Percentiles rank a stretch among this genome's conserved stretches.
phyloP scores from a whole-genome alignment of 2,888 invertebrate species.

The Elgonia sp. region DNA sequence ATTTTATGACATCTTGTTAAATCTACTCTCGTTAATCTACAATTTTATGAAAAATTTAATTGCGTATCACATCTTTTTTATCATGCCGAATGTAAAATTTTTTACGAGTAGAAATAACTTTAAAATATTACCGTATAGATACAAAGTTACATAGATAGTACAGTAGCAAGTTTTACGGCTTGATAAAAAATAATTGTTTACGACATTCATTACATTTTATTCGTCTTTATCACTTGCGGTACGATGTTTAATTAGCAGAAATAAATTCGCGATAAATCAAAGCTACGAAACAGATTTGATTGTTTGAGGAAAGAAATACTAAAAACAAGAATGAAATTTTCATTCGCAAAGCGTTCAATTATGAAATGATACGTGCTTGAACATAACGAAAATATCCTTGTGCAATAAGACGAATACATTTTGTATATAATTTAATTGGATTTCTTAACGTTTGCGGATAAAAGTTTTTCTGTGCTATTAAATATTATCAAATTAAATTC shows the following conservation, averaged over 20 bases:
- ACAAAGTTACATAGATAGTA: slow-evolving; percentile 6
- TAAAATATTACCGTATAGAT: slow-evolving; percentile 20
- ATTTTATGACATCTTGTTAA: slow-evolving; percentile 11
- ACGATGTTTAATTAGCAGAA: background rate
- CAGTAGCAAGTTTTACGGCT: background rate
- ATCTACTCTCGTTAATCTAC: slow-evolving; percentile 21
- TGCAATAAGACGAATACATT: too few relatives aligned
- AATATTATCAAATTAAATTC: too few relatives aligned
- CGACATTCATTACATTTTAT: background rate
- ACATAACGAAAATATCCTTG: background rate
- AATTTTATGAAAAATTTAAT: slow-evolving; percentile 32
- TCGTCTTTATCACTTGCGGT: background rate
- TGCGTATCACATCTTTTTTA: slow-evolving; percentile 13
- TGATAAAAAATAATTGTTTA: slow-evolving; percentile 28
- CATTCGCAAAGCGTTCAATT: background rate
- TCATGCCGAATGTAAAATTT: slow-evolving; percentile 23
- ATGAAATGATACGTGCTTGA: background rate
- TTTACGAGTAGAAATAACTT: slow-evolving; percentile 19
- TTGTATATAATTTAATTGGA: too few relatives aligned
- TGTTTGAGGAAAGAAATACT: too few relatives aligned
- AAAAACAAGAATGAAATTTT: background rate
- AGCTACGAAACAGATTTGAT: background rate
- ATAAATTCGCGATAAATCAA: background rate
- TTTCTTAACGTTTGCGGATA: too few relatives aligned
- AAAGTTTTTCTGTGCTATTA: too few relatives aligned